These are phyloP conservation scores for Baccha elongata DNA, from an alignment of 2,888 invertebrate species.

Conservation along the genomic window DNA sequence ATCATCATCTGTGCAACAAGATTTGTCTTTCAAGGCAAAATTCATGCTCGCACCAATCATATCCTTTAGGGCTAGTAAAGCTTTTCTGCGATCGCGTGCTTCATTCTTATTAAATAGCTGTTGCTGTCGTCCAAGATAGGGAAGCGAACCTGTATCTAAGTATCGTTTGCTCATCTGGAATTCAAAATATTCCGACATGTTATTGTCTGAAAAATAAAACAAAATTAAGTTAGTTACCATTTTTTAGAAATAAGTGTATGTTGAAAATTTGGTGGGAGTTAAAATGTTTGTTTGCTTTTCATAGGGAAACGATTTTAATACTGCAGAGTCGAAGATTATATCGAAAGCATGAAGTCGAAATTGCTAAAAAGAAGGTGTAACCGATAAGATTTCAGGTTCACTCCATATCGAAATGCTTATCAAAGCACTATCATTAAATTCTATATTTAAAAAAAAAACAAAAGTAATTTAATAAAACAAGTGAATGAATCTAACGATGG, in stretches of 20 bases:
- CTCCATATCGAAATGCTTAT: not conserved
- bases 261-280: not conserved
- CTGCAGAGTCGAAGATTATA: not conserved
- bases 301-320: not conserved
- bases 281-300: not conserved
- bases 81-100: constrained; percentile 64
- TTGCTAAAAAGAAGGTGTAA: not conserved
- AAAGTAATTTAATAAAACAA: not conserved
- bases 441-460: too few species aligned
- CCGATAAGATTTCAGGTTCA: constrained; percentile 1
- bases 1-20: constrained; percentile 86
- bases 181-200: constrained; percentile 73
- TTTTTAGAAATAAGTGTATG: not conserved
- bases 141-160: constrained; percentile 43
- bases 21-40: constrained; percentile 84
- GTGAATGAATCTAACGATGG: not conserved
- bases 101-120: constrained; percentile 67
- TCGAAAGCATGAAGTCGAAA: not conserved
- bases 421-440: too few species aligned
- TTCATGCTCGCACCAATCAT: constrained; percentile 71
- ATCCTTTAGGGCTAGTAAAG: constrained; percentile 52
- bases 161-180: constrained; percentile 72
- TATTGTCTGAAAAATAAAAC: constrained; percentile 47
- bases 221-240: constrained; percentile 25
- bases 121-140: constrained; percentile 55